Evolutionary conservation across 2,888 invertebrate genomes (phyloP), one percentile per base, ranked within the genome.

Genomic region (Apamea crenata): DNA sequence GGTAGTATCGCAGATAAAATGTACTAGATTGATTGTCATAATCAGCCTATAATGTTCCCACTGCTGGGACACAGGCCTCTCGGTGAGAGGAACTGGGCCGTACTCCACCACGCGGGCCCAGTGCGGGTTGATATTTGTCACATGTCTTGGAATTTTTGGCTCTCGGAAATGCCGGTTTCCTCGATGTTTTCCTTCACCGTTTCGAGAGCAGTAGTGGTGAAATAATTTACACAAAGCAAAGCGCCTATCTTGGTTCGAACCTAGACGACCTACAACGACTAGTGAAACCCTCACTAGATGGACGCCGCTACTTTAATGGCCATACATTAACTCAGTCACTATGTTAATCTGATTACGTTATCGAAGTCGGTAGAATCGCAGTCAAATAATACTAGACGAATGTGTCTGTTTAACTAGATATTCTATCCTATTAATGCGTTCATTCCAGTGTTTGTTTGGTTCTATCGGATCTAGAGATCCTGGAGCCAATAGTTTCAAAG

Each of bases 271-370:
- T 47, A 4, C 12, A 47, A 12, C 16, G 16, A 56, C 12, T 25
- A 56, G 25, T n/a, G 4, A n/a, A 12, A n/a, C 68, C 40, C 47
- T 21, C 65, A 47, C 29, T 50, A 77, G 53, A 77, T 66, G 70
- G 0, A 10, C 16, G 32, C n/a, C 84, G 81, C 82, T 21, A 29
- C n/a, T 87, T 84, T 88, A 73, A 85, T 80, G 77, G 88, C 87
- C 85, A 4, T 79, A 87, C 80, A 83, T 82, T 82, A 86, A 86
- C 82, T 83, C 82, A 85, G 81, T 80, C 85, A 76, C 82, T 88
- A 88, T 88, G 90, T 91, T 87, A 89, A 84, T 83, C 78, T 91
- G 89, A 91, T 91, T 91, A 87, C 85, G 87, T 87, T 89, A 91
- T 89, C 82, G 83, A 87, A 85, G 82, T 80, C 77, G 47, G 74